Conservation (phyloP, 2,113 vertebrate species). For the Stegostoma tigrinum region DNA sequence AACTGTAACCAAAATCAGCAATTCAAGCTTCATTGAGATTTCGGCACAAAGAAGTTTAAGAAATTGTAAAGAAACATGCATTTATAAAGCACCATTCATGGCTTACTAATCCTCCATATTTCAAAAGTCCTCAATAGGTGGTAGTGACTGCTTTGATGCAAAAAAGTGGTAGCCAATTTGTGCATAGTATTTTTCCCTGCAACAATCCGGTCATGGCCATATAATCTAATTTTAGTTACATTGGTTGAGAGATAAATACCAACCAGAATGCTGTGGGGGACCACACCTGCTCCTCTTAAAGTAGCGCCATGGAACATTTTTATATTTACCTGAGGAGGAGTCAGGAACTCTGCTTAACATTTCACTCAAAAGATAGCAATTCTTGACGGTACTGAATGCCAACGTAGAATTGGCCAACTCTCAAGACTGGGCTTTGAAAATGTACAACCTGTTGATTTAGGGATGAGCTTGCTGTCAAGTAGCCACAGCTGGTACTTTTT, state of each 20-base stretch:
- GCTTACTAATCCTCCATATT: not conserved
- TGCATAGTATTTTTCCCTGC: too few relatives aligned
- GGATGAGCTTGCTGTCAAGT: not conserved
- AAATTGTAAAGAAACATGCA: not conserved
- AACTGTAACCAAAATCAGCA: not conserved
- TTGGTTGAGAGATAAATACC: not conserved
- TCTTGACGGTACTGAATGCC: not conserved
- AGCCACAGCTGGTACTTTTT: not conserved
- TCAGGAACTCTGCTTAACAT: not conserved
- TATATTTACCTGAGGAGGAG: not conserved
- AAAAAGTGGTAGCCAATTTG: not conserved
- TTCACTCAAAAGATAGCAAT: not conserved
- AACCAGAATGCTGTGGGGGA: not conserved
- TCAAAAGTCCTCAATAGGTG: not conserved
- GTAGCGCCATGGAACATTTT: not conserved
- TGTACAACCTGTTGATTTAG: not conserved
- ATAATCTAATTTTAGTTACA: not conserved
- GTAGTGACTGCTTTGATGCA: not conserved
- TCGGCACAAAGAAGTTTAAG: not conserved
- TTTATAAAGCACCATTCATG: not conserved
- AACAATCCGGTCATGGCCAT: not conserved
- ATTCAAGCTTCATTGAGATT: not conserved
- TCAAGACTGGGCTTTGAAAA: not conserved
- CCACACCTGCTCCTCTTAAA: not conserved
- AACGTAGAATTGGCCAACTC: not conserved